Evolutionary conservation across 2,888 invertebrate species (phyloP).

Genomic region (Neoascia interrupta): DNA sequence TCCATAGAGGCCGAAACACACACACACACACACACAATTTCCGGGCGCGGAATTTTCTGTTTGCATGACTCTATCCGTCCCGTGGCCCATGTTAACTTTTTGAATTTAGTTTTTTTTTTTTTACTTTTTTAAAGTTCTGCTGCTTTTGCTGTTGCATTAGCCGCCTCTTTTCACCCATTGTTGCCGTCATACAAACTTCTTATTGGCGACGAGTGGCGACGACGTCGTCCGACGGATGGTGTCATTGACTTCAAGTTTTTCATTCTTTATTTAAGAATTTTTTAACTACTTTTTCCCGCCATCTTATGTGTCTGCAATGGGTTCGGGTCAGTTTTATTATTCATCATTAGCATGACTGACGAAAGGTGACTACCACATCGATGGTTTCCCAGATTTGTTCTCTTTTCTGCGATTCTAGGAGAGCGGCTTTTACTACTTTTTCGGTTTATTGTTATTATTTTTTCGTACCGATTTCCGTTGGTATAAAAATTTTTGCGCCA

Average conservation of each 20-base stretch:
- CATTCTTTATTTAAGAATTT: conserved; percentile 1
- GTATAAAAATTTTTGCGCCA: conserved; percentile 23
- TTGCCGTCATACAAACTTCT: no score
- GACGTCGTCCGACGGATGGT: conserved; percentile 28
- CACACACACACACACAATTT: conserved; percentile 56
- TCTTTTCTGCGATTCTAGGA: conserved; percentile 4
- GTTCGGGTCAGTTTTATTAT: conserved; percentile 60
- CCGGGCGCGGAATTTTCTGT: conserved; percentile 49
- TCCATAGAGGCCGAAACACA: no score
- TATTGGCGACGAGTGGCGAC: conserved; percentile 45
- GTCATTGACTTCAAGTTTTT: conserved; percentile 61
- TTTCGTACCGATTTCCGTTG: conserved; percentile 32
- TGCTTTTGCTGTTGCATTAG: conserved; percentile 29
- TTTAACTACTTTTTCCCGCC: conserved; percentile 42
- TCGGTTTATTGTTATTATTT: neutral
- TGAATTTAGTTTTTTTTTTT: neutral
- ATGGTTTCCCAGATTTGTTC: conserved; percentile 15
- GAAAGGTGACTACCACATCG: conserved; percentile 21
- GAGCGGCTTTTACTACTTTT: neutral
- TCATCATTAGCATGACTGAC: conserved; percentile 54
- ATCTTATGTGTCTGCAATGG: conserved; percentile 43
- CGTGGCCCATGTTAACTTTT: conserved; percentile 41
- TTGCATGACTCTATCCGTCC: conserved; percentile 25
- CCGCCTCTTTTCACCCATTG: conserved; percentile 54
- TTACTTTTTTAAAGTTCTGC: conserved; percentile 11